phyloP scores from a whole-genome alignment of 2,113 vertebrate genomes.

The Brachyhypopomus occidentalis region DNA sequence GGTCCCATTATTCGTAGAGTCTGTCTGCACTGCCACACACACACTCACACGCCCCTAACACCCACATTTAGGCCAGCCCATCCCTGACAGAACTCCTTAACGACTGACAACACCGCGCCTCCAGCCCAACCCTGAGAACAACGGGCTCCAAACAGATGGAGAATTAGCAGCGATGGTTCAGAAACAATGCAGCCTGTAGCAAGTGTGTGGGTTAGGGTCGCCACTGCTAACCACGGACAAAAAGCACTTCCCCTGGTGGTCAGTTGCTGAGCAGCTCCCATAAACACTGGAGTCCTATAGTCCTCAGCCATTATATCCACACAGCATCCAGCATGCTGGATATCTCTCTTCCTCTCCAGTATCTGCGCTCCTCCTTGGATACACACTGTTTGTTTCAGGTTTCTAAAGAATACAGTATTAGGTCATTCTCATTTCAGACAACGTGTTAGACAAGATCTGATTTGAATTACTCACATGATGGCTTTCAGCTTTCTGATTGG shows the following conservation, averaged over 20 bases:
- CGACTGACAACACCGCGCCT: conserved; percentile 70
- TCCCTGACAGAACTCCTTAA: conserved; percentile 68
- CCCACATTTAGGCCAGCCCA: conserved; percentile 42
- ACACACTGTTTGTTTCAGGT: neutral
- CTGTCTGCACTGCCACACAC: conserved; percentile 20
- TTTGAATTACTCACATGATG: neutral
- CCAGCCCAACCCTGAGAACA: conserved; percentile 58
- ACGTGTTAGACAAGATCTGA: neutral
- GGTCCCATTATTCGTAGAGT: no score
- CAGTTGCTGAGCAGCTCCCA: conserved; percentile 11
- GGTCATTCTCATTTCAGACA: neutral
- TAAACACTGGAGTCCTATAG: conserved; percentile 25
- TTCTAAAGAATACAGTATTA: neutral
- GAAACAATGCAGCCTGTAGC: conserved; percentile 68
- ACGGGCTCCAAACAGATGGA: conserved; percentile 73
- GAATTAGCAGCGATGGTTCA: conserved; percentile 78
- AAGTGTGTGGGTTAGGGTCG: neutral
- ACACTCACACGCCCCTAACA: conserved; percentile 48
- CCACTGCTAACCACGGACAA: conserved; percentile 10
- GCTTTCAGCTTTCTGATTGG: no score
- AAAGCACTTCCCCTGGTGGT: conserved; percentile 24
- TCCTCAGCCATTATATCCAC: neutral
- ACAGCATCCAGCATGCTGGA: neutral
- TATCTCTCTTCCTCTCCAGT: neutral
- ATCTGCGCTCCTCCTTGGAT: neutral